Conservation (phyloP, 2,888 invertebrate species). For the Blastobasis lacticolella region DNA sequence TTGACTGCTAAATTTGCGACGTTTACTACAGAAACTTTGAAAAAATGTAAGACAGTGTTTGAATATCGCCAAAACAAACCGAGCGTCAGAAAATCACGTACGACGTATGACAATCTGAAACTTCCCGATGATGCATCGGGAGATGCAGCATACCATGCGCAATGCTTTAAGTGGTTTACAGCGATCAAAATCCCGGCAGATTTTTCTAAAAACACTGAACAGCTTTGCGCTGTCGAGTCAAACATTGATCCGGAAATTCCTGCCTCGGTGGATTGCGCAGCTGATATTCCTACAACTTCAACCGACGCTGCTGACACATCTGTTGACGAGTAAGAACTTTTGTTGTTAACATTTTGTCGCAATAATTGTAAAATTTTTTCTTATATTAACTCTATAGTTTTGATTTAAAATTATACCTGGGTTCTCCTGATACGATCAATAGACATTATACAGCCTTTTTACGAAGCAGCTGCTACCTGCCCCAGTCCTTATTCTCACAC, state of each 20-base stretch:
- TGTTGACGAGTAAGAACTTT: slow-evolving; percentile 1
- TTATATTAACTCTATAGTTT: neutral
- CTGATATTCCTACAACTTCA: slow-evolving; percentile 1
- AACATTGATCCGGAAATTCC: neutral
- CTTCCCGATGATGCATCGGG: slow-evolving; percentile 1
- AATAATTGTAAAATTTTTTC: neutral
- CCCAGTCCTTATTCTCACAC: neutral
- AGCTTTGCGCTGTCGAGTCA: neutral
- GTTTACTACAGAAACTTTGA: slow-evolving; percentile 4
- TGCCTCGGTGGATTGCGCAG: neutral
- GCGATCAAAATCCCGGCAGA: slow-evolving; percentile 2
- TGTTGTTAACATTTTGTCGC: slow-evolving; percentile 1
- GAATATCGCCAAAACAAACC: slow-evolving; percentile 3
- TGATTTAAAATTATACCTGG: neutral
- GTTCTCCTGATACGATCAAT: neutral
- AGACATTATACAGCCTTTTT: neutral
- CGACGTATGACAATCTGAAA: slow-evolving; percentile 1
- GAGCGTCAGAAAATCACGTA: slow-evolving; percentile 4
- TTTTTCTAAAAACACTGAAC: neutral
- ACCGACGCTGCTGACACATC: slow-evolving; percentile 1
- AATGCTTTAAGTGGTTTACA: slow-evolving; percentile 1
- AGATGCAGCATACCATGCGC: slow-evolving; percentile 1
- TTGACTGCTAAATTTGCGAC: slow-evolving; percentile 1
- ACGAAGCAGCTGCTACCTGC: neutral
- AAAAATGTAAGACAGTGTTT: slow-evolving; percentile 3